Conservation (phyloP, 1,140 invertebrate species). For the Drosophila bipectinata region DNA sequence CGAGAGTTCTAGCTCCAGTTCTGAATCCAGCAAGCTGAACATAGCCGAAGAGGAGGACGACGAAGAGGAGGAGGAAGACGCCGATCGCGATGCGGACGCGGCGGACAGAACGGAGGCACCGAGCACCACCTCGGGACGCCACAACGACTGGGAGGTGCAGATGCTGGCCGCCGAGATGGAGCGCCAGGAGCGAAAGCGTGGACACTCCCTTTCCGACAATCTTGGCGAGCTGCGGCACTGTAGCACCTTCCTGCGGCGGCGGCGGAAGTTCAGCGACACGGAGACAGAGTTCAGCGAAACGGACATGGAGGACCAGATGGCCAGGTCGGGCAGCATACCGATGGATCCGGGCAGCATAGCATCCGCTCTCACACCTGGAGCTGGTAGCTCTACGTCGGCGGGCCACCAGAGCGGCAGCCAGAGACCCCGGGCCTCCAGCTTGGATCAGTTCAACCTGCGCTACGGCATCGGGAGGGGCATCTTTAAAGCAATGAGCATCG, state of each 20-base stretch:
- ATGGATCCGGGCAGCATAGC: not conserved
- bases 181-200: slow-evolving; percentile 84
- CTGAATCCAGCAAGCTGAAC: slow-evolving; percentile 69
- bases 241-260: slow-evolving; percentile 63
- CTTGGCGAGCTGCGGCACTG: slow-evolving; percentile 62
- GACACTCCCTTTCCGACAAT: slow-evolving; percentile 68
- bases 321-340: not conserved
- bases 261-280: slow-evolving; percentile 77
- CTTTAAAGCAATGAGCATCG: slow-evolving; percentile 84
- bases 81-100: slow-evolving; percentile 1
- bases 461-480: slow-evolving; percentile 78
- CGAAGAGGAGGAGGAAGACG: slow-evolving; percentile 54
- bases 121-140: not conserved
- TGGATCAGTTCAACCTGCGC: slow-evolving; percentile 81
- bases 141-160: slow-evolving; percentile 90
- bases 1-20: slow-evolving; percentile 79
- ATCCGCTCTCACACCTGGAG: not conserved
- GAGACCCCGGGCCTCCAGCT: slow-evolving; percentile 74
- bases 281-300: slow-evolving; percentile 79
- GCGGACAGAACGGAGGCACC: slow-evolving; percentile 12
- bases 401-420: slow-evolving; percentile 49
- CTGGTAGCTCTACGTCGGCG: slow-evolving; percentile 3
- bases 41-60: slow-evolving; percentile 60
- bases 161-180: slow-evolving; percentile 91
- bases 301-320: slow-evolving; percentile 61